Base-by-base conservation (phyloP, 2,888 invertebrate species). In the Trichopoda pennipes region DNA sequence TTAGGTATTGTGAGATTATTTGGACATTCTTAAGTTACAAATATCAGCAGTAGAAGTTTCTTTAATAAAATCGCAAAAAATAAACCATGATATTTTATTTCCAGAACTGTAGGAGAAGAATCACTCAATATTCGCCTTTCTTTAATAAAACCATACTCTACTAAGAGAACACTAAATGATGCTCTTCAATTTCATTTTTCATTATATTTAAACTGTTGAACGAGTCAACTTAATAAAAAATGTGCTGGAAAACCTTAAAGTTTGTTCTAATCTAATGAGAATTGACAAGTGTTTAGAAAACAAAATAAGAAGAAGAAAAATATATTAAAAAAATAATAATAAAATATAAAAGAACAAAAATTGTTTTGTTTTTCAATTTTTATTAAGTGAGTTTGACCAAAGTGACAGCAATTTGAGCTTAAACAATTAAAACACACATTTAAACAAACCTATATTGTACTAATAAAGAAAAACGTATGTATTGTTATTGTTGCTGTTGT, bases 401-500 rank as follows among this genome's bases (percentile, higher is more conserved):
- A 75, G 32, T 64, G 42, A 38, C 63, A 70, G 56, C 63, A 64
- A 51, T 38, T 75, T 75, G 28, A 58, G 69, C 56, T 58, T 63
- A 64, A 73, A 53, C 28, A 55, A 28, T 8, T 1, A 28, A 28
- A 28, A 28, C 28, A 28, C 17, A 55, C n/a, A n/a, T n/a, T n/a
- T 1, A 28, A 28, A 58, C 32, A 14, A 55, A 58, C 47, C 21
- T 19, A 53, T 53, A 38, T 38, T 38, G 19, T 66, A 9, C 53
- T 42, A 70, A 56, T 55, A 63, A 44, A 76, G 60, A 78, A 60
- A 69, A 74, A 70, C 75, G 66, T 64, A 49, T 44, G 55, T 68
- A 49, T 58, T 75, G 35, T 63, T 63, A 55, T 58, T 66, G 44
- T 32, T 70, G 53, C 56, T 73, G 74, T 75, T 75, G 78, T 70